These are phyloP conservation scores for Zosterops pallidus DNA, from an alignment of 2,113 vertebrate species.

Conservation along the genomic window DNA sequence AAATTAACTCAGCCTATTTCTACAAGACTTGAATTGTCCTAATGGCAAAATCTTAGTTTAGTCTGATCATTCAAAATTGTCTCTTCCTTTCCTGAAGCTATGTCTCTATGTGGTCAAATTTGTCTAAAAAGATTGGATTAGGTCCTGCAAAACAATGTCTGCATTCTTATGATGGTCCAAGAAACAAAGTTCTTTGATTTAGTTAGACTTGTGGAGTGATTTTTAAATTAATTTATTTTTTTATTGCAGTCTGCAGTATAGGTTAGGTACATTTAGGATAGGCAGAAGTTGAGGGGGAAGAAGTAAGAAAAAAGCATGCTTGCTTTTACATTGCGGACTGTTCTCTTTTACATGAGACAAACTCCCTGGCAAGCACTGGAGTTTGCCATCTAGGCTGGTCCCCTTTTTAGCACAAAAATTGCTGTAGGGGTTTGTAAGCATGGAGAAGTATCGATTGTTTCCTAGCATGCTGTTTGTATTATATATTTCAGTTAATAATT, in stretches of 20 bases:
- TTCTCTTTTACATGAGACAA: not conserved
- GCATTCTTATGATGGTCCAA: not conserved
- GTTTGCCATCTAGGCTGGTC: not conserved
- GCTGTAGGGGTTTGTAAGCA: not conserved
- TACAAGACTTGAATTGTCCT: not conserved
- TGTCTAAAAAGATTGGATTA: not conserved
- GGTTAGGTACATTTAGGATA: not conserved
- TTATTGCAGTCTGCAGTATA: not conserved
- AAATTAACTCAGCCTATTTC: not conserved
- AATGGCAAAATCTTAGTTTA: not conserved
- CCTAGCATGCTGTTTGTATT: not conserved
- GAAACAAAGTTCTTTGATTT: not conserved
- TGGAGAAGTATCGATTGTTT: not conserved
- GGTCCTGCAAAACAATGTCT: not conserved
- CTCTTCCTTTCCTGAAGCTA: not conserved
- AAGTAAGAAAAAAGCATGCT: not conserved
- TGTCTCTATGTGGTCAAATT: not conserved
- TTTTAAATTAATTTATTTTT: not conserved
- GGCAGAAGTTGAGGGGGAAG: conserved; percentile 8
- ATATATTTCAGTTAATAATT: conserved; percentile 43
- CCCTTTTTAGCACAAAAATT: conserved; percentile 10
- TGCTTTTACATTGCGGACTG: not conserved
- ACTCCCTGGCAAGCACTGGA: not conserved
- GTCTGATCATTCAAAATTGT: not conserved
- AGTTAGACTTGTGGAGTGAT: not conserved